phyloP scores from a whole-genome alignment of 2,113 vertebrate species.

The Cyphomyrus discorhynchus region DNA sequence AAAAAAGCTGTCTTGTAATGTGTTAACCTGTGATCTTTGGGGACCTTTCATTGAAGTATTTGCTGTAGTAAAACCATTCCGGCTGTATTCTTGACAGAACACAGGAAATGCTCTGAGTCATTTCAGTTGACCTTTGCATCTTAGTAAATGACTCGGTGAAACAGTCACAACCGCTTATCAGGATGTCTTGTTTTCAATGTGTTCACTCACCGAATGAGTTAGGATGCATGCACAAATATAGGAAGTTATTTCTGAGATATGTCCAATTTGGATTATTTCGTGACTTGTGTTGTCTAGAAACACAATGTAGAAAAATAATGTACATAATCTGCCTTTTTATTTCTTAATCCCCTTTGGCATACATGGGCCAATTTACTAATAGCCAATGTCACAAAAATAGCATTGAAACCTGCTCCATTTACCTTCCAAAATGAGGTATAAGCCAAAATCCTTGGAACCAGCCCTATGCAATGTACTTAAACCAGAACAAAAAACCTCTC shows the following conservation, averaged over 20 bases:
- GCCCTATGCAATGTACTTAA: background rate
- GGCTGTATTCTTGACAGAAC: background rate
- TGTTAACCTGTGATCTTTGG: background rate
- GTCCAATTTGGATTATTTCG: background rate
- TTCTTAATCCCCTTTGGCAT: background rate
- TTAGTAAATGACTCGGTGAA: background rate
- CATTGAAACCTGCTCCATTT: background rate
- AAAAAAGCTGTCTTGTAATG: background rate
- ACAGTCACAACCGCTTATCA: background rate
- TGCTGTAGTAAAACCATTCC: background rate
- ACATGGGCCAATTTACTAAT: background rate
- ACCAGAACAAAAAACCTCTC: background rate
- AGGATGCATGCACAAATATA: background rate
- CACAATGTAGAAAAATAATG: background rate
- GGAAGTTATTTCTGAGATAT: background rate
- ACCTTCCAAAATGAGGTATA: background rate
- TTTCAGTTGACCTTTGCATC: background rate
- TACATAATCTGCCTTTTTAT: background rate
- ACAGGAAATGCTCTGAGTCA: background rate
- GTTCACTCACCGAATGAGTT: background rate
- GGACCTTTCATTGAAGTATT: background rate
- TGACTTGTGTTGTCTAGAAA: background rate
- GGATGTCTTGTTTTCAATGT: background rate
- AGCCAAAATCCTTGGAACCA: background rate
- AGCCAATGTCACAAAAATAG: background rate